These are phyloP conservation scores for Bombus vancouverensis DNA, from an alignment of 1,140 invertebrate genomes.

Conservation along the genomic window DNA sequence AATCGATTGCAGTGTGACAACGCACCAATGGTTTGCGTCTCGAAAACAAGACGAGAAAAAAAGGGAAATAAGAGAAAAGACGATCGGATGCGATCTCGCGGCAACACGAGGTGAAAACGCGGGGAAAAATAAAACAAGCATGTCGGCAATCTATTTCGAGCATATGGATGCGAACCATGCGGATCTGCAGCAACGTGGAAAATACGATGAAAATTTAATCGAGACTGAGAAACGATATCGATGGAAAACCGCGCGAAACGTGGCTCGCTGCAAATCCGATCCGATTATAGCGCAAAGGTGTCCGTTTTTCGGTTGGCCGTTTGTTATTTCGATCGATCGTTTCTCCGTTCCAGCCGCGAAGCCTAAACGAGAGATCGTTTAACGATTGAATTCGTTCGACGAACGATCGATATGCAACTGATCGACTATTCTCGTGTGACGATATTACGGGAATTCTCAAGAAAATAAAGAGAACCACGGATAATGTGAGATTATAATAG, in stretches of 20 bases:
- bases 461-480: not conserved
- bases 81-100: no score
- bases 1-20: not conserved
- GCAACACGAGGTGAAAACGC: not conserved
- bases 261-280: not conserved
- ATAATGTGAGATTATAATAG: not conserved
- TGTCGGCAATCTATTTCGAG: conserved; percentile 1
- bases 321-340: not conserved
- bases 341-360: no score
- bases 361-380: not conserved
- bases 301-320: not conserved
- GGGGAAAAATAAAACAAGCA: not conserved
- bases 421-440: not conserved
- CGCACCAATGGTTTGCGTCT: not conserved
- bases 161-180: not conserved
- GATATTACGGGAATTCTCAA: not conserved
- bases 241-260: not conserved
- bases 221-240: not conserved
- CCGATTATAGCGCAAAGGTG: conserved; percentile 14
- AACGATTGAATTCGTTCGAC: not conserved
- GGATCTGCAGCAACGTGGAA: not conserved
- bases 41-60: not conserved
- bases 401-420: not conserved
- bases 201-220: conserved; percentile 30
- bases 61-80: not conserved